Evolutionary conservation across 1,140 invertebrate species (phyloP).

Genomic region (Dufourea novaeangliae): DNA sequence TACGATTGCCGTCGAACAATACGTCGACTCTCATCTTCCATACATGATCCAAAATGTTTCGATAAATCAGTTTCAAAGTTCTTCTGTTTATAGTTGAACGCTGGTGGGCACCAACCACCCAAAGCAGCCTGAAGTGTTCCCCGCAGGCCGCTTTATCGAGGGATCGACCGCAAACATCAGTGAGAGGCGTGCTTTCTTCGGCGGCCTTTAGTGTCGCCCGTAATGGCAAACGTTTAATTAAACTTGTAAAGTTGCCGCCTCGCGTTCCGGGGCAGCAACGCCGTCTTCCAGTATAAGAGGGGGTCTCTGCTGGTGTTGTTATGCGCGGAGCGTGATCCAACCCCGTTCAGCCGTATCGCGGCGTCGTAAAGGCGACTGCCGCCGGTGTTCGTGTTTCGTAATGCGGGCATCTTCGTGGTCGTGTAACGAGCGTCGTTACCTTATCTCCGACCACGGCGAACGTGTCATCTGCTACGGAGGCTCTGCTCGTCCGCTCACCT

Average conservation of each 20-base stretch:
- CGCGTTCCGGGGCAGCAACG: neutral
- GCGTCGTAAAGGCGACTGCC: constrained; percentile 75
- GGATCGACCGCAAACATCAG: constrained; percentile 40
- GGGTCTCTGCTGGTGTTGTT: constrained; percentile 76
- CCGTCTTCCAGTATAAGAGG: constrained; percentile 57
- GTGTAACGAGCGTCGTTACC: constrained; percentile 77
- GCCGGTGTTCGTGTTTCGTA: constrained; percentile 76
- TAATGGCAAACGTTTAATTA: constrained; percentile 78
- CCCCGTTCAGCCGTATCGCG: constrained; percentile 61
- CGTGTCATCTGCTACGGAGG: constrained; percentile 78
- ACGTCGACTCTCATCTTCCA: too few species aligned
- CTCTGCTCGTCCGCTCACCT: constrained; percentile 61
- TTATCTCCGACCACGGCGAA: constrained; percentile 74
- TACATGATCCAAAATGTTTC: too few species aligned
- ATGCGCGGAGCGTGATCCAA: constrained; percentile 72
- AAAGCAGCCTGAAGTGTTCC: neutral
- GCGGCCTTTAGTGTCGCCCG: constrained; percentile 37
- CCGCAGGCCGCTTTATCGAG: constrained; percentile 24
- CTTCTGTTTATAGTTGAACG: too few species aligned
- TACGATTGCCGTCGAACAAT: too few species aligned
- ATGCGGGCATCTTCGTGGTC: constrained; percentile 78
- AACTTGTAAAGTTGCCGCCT: constrained; percentile 67
- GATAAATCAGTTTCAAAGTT: too few species aligned
- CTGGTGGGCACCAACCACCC: neutral
- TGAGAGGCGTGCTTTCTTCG: constrained; percentile 48